Evolutionary conservation across 2,797 vertebrate species (phyloP).

Genomic region (Clarias laeviceps): DNA sequence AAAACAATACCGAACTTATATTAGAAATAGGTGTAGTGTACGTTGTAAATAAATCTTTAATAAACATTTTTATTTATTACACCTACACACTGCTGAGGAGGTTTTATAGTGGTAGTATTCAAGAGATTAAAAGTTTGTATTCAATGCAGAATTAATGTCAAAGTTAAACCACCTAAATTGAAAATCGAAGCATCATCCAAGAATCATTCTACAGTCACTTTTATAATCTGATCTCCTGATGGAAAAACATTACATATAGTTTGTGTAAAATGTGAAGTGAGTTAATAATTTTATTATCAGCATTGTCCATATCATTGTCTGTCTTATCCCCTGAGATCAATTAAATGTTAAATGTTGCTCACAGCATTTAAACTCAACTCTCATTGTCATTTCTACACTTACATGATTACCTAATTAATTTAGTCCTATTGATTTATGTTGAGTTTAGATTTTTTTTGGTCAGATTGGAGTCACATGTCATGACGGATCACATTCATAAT

Average conservation of each 20-base stretch:
- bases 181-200: background rate
- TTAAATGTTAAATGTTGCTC: background rate
- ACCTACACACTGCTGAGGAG: background rate
- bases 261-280: background rate
- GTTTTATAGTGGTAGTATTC: background rate
- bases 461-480: too few species aligned
- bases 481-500: too few species aligned
- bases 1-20: background rate
- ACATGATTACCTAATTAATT: background rate
- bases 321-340: background rate
- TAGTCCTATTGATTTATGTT: too few species aligned
- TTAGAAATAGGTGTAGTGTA: background rate
- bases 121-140: background rate
- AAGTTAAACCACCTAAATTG: background rate
- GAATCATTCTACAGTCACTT: background rate
- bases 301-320: background rate
- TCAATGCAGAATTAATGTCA: background rate
- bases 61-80: background rate
- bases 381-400: background rate
- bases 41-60: background rate
- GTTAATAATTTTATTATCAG: background rate
- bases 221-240: too few species aligned
- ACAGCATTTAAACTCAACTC: background rate
- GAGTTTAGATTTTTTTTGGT: too few species aligned
- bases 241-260: background rate